Conservation (phyloP, 2,113 vertebrate species). For the Tricholaema leucomelas region DNA sequence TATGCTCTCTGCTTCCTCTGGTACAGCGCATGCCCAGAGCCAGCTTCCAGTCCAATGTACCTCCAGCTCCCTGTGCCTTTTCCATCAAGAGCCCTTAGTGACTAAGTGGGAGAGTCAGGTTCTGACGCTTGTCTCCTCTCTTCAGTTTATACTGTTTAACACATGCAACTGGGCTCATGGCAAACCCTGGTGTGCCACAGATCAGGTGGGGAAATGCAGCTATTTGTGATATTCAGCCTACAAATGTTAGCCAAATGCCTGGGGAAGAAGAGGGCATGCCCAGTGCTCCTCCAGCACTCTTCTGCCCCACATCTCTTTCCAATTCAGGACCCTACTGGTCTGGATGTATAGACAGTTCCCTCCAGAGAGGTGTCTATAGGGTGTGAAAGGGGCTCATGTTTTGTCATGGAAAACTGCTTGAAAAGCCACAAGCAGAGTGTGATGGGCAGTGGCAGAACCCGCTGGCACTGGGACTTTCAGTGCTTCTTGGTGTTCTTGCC, state of each 20-base stretch:
- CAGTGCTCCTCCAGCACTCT: neutral
- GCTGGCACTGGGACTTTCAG: neutral
- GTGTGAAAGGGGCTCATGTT: neutral
- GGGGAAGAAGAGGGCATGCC: neutral
- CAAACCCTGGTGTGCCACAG: neutral
- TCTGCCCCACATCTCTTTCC: neutral
- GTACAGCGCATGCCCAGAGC: neutral
- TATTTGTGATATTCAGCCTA: neutral
- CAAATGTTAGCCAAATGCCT: neutral
- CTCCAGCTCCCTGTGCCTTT: accelerated
- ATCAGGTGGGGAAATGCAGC: neutral
- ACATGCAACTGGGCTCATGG: neutral
- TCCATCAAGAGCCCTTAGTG: neutral
- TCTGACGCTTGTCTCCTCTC: neutral
- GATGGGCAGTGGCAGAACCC: neutral
- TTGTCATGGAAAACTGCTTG: neutral
- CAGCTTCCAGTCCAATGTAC: neutral
- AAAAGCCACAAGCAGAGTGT: neutral
- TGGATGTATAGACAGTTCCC: neutral
- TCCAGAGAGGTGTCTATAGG: neutral
- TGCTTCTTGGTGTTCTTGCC: neutral
- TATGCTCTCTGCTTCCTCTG: neutral
- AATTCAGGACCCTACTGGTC: neutral
- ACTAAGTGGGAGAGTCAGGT: neutral
- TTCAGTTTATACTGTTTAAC: neutral